phyloP scores from a whole-genome alignment of 1,140 invertebrate genomes.

The Tetramorium alpestre region DNA sequence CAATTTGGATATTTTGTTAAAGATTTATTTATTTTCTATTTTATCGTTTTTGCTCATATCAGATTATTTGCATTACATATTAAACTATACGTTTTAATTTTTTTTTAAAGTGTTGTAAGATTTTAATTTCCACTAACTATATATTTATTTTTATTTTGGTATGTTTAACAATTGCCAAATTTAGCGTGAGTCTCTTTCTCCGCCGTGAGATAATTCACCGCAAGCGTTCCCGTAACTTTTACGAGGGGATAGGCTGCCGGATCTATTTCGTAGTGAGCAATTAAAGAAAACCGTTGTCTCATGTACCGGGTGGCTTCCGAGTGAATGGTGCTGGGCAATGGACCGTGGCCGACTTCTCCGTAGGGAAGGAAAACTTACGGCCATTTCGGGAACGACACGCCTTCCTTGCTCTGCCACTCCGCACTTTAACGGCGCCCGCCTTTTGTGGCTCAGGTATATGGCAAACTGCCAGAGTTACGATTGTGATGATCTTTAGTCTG shows the following conservation, averaged over 20 bases:
- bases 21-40: neutral
- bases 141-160: neutral
- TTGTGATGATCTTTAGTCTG: constrained; percentile 44
- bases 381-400: constrained; percentile 64
- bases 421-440: constrained; percentile 61
- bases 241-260: constrained; percentile 57
- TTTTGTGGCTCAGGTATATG: constrained; percentile 6
- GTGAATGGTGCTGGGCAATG: constrained; percentile 67
- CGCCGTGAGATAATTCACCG: constrained; percentile 24
- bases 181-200: neutral
- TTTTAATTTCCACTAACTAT: neutral
- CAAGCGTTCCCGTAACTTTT: constrained; percentile 63
- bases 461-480: constrained; percentile 33
- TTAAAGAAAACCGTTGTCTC: constrained; percentile 76
- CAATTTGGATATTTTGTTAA: neutral
- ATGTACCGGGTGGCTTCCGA: constrained; percentile 63
- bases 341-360: constrained; percentile 48
- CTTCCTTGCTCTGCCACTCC: constrained; percentile 66
- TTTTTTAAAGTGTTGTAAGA: neutral
- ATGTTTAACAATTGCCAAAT: constrained; percentile 6
- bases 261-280: constrained; percentile 68
- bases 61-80: neutral
- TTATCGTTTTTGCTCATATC: neutral
- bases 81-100: neutral
- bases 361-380: constrained; percentile 55